Conservation (phyloP, 53 echinoderm and acorn worm genomes). For the Temnopleurus reevesii region DNA sequence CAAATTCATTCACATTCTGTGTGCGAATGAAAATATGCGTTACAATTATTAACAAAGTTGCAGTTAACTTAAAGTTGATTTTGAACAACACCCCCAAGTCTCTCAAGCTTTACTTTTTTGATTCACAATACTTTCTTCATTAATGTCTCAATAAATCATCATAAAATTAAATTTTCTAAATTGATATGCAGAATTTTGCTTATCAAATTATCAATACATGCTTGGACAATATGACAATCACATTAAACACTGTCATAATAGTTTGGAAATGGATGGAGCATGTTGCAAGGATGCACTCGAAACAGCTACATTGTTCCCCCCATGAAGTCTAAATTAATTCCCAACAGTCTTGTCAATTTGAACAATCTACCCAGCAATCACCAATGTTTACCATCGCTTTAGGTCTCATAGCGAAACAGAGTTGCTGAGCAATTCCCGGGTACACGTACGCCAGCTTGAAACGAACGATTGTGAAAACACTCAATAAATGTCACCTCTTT, state of each 20-base stretch:
- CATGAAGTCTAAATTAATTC: conserved; percentile 18
- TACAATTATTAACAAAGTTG: too few relatives aligned
- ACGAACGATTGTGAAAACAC: background rate
- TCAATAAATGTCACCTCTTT: conserved; percentile 7
- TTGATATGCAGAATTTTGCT: too few relatives aligned
- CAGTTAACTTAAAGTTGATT: too few relatives aligned
- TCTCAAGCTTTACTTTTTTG: too few relatives aligned
- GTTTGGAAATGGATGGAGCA: background rate
- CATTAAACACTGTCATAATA: too few relatives aligned
- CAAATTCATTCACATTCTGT: too few relatives aligned
- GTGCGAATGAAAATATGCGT: too few relatives aligned
- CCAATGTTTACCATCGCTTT: conserved; percentile 3
- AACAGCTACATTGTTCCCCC: background rate
- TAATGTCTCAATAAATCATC: too few relatives aligned
- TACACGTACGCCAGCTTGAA: background rate
- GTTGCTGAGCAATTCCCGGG: background rate
- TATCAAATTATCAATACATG: too few relatives aligned
- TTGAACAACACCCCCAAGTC: too few relatives aligned
- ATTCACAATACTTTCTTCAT: too few relatives aligned
- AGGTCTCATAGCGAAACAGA: background rate
- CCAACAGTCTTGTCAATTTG: background rate
- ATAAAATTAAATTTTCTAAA: too few relatives aligned
- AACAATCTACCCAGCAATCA: background rate
- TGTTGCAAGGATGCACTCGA: background rate
- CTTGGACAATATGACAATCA: background rate